Evolutionary conservation across 2,888 invertebrate genomes (phyloP).

Genomic region (Phorcus lineatus): DNA sequence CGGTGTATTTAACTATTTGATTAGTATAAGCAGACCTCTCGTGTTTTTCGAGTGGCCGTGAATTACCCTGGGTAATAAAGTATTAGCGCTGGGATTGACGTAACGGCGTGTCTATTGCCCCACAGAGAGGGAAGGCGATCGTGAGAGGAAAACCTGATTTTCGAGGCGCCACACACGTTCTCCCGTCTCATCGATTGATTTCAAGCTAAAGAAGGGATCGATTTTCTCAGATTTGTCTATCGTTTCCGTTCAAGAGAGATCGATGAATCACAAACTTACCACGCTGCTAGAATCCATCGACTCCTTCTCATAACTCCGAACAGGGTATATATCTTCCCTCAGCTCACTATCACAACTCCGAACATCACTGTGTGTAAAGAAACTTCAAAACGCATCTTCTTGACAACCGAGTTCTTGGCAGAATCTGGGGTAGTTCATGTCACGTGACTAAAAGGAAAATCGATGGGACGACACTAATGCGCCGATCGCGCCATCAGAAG

Average conservation of each 20-base stretch:
- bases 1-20: too few species aligned
- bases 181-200: background rate
- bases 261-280: background rate
- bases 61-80: too few species aligned
- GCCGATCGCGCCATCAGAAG: background rate
- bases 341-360: too few species aligned
- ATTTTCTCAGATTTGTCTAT: conserved; percentile 12
- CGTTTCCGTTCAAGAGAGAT: background rate
- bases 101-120: too few species aligned
- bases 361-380: background rate
- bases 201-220: conserved; percentile 1
- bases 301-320: background rate
- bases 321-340: too few species aligned
- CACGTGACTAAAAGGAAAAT: background rate
- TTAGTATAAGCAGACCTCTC: too few species aligned
- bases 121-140: too few species aligned
- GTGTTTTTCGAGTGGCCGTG: too few species aligned
- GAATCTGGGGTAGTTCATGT: background rate
- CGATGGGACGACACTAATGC: background rate
- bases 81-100: too few species aligned
- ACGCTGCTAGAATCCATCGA: background rate
- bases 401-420: background rate
- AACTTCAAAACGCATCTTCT: conserved; percentile 1
- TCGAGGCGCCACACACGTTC: background rate
- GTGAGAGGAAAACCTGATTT: background rate